These are phyloP conservation scores for Noctua fimbriata DNA, from an alignment of 2,888 invertebrate species.

Conservation along the genomic window DNA sequence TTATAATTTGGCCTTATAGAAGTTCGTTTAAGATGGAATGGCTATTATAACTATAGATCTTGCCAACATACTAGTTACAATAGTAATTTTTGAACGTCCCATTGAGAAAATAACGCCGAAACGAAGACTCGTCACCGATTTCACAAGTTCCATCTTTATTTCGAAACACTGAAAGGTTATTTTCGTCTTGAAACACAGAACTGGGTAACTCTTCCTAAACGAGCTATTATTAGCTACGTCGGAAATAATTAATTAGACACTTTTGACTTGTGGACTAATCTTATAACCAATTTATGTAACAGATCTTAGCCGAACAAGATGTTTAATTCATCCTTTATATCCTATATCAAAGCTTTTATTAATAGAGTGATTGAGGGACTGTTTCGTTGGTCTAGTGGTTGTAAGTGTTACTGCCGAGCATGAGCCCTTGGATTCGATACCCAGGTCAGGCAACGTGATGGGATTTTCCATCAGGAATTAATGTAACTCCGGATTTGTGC, in stretches of 20 bases:
- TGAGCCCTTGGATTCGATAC: background rate
- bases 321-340: background rate
- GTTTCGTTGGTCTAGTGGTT: background rate
- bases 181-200: constrained; percentile 38
- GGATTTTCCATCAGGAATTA: background rate
- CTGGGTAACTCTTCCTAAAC: constrained; percentile 44
- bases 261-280: background rate
- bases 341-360: background rate
- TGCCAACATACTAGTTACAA: background rate
- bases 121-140: constrained; percentile 3
- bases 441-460: background rate
- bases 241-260: constrained; percentile 20
- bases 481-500: background rate
- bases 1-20: background rate
- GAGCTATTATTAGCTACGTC: constrained; percentile 40
- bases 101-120: background rate
- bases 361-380: background rate
- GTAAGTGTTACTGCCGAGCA: background rate
- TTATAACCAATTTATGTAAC: background rate
- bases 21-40: background rate
- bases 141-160: constrained; percentile 40
- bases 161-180: constrained; percentile 48
- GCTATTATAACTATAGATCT: background rate
- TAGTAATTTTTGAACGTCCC: background rate
- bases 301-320: background rate